Percentiles rank a stretch among this genome's conserved stretches.
phyloP scores from a whole-genome alignment of 2,797 vertebrate genomes.

The Percopsis omiscomaycus region DNA sequence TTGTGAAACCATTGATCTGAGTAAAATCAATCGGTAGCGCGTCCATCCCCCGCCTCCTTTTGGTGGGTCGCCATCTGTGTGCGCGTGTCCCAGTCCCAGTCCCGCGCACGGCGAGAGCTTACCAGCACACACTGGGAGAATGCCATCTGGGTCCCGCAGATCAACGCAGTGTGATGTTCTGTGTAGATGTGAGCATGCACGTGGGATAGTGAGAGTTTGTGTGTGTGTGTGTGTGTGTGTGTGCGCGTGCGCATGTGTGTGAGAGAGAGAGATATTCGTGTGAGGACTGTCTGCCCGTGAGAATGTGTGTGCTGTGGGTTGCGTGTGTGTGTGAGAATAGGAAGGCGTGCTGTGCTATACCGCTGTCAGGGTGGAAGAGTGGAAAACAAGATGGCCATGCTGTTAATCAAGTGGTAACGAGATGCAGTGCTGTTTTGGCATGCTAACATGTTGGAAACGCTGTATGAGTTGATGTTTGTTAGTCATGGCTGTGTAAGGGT shows the following conservation, averaged over 20 bases:
- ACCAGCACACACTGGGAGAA: conserved; percentile 71
- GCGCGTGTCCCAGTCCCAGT: conserved; percentile 59
- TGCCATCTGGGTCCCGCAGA: conserved; percentile 69
- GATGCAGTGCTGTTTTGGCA: conserved; percentile 45
- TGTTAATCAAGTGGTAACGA: conserved; percentile 64
- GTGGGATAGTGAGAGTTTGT: conserved; percentile 44
- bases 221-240: conserved; percentile 36
- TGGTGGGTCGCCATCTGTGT: conserved; percentile 70
- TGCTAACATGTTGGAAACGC: conserved; percentile 2
- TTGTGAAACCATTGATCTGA: conserved; percentile 78
- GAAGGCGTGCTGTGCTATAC: neutral
- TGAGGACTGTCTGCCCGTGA: neutral
- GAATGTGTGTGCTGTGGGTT: neutral
- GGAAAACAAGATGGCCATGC: conserved; percentile 3
- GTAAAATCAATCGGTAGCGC: conserved; percentile 69
- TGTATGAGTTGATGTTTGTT: no score
- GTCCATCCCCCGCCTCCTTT: conserved; percentile 63
- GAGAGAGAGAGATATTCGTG: no score
- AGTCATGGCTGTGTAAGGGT: no score
- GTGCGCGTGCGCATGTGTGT: neutral
- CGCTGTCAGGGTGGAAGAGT: neutral
- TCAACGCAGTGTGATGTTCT: conserved; percentile 61
- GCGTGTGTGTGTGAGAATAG: conserved; percentile 12
- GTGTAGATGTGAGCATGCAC: conserved; percentile 50
- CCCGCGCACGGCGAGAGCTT: conserved; percentile 54